phyloP scores from a whole-genome alignment of 1,140 invertebrate genomes.

The Drosophila truncata region DNA sequence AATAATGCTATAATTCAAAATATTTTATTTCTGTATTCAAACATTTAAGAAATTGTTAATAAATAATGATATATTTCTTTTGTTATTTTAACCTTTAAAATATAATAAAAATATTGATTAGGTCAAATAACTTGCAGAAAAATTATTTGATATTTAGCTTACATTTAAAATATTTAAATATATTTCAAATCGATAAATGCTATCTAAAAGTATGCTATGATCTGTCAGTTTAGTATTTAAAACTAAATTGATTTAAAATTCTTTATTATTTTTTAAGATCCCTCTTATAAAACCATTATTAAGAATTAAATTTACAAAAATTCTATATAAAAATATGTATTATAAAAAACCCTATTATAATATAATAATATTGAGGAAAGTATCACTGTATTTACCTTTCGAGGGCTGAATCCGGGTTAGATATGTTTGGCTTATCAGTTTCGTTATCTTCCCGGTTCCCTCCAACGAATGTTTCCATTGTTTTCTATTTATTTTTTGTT shows the following conservation, averaged over 20 bases:
- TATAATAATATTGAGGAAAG: neutral
- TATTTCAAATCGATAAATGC: no score
- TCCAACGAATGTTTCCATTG: neutral
- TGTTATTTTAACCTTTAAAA: neutral
- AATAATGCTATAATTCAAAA: no score
- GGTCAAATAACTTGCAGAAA: neutral
- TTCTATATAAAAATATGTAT: neutral
- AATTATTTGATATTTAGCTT: neutral
- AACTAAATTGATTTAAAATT: neutral
- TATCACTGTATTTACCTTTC: slow-evolving; percentile 28
- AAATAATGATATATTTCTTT: neutral
- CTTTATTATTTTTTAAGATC: no score
- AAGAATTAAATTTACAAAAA: neutral
- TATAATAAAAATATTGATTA: neutral
- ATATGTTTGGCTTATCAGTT: slow-evolving; percentile 19
- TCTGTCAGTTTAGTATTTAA: neutral
- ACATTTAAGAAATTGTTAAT: no score
- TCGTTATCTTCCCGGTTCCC: slow-evolving; percentile 16
- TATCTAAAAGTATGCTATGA: neutral
- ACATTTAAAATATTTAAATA: neutral
- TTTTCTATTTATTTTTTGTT: neutral
- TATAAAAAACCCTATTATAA: neutral
- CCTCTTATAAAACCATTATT: neutral
- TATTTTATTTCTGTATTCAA: no score
- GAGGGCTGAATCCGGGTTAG: slow-evolving; percentile 7